These are phyloP conservation scores for Platysternon megacephalum DNA, from an alignment of 2,113 vertebrate species.

Conservation along the genomic window DNA sequence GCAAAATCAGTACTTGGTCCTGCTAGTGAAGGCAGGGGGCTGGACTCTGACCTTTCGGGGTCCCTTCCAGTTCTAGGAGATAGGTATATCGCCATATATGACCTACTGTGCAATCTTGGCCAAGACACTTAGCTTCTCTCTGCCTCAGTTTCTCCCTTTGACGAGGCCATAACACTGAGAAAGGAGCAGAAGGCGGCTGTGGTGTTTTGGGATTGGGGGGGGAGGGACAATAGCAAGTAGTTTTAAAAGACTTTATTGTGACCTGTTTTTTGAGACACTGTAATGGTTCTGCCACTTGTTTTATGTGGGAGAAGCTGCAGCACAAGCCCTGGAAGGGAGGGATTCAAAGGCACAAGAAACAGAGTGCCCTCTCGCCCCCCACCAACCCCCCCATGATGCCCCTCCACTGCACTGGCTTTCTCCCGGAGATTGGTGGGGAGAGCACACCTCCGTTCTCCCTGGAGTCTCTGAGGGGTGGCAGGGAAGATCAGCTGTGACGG, in stretches of 20 bases:
- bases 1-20: too few species aligned
- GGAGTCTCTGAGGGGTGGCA: neutral
- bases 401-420: neutral
- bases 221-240: neutral
- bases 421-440: neutral
- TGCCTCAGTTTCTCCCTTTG: neutral
- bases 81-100: too few species aligned
- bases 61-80: too few species aligned
- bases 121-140: neutral
- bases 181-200: neutral
- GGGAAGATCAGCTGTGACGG: neutral
- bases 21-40: too few species aligned
- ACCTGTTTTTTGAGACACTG: neutral
- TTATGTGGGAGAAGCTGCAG: neutral
- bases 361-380: rapidly evolving
- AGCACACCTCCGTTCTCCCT: neutral
- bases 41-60: too few species aligned
- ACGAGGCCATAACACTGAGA: neutral
- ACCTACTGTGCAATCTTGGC: neutral
- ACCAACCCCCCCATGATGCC: rapidly evolving
- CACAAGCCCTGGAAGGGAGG: neutral
- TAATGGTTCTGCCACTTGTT: neutral
- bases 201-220: neutral
- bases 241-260: neutral
- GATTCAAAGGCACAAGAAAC: neutral